Evolutionary conservation across 2,888 invertebrate species (phyloP).

Genomic region (Hyppa rectilinea): DNA sequence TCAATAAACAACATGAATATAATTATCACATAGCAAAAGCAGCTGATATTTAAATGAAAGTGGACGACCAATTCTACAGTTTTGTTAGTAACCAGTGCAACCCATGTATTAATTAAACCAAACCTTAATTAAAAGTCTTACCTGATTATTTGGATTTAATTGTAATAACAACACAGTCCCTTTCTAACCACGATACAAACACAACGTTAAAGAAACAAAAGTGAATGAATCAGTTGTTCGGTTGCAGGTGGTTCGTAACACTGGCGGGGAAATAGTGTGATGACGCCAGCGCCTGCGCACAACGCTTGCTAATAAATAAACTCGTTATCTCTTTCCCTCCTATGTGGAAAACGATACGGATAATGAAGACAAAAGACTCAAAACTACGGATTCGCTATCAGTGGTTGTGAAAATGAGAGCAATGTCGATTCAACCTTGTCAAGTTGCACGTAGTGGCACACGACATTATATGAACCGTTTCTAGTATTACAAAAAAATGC

Average conservation of each 20-base stretch:
- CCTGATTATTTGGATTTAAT: conserved; percentile 57
- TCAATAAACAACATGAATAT: conserved; percentile 37
- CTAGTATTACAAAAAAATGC: not conserved
- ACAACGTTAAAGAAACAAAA: conserved; percentile 59
- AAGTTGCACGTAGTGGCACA: conserved; percentile 42
- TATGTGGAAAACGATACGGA: conserved; percentile 30
- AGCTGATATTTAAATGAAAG: conserved; percentile 47
- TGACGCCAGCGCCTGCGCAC: conserved; percentile 77
- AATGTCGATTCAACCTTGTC: conserved; percentile 69
- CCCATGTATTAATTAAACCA: conserved; percentile 25
- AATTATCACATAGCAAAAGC: conserved; percentile 51
- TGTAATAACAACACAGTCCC: conserved; percentile 52
- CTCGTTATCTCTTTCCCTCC: conserved; percentile 52
- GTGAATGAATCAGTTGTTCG: conserved; percentile 66
- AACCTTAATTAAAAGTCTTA: conserved; percentile 51
- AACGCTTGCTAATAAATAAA: conserved; percentile 35
- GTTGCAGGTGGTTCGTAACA: conserved; percentile 69
- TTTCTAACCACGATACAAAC: conserved; percentile 56
- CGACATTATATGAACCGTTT: not conserved
- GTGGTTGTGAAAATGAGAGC: conserved; percentile 75
- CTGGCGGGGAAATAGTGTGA: conserved; percentile 70
- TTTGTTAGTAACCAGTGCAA: conserved; percentile 60
- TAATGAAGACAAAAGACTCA: conserved; percentile 64
- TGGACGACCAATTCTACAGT: conserved; percentile 72
- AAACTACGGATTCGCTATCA: conserved; percentile 49